These are phyloP conservation scores for Sesamia nonagrioides DNA, from an alignment of 1,140 invertebrate genomes.

Conservation along the genomic window DNA sequence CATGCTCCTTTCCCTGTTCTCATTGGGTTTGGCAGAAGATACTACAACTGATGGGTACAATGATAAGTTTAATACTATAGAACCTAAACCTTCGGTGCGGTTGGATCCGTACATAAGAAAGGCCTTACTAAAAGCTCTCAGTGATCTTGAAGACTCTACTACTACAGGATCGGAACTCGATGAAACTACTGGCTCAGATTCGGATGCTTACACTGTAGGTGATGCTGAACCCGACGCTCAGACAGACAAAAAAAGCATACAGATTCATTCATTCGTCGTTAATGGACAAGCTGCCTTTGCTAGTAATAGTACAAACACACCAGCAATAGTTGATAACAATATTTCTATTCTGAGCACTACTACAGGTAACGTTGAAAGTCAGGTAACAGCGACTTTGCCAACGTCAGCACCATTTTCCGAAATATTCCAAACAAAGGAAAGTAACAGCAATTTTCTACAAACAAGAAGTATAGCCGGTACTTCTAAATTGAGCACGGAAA, in stretches of 20 bases:
- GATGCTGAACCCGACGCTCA: conserved; percentile 63
- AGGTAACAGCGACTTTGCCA: conserved; percentile 74
- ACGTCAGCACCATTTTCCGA: conserved; percentile 77
- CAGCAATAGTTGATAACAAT: conserved; percentile 75
- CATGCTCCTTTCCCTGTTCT: conserved; percentile 59
- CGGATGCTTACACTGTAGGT: conserved; percentile 60
- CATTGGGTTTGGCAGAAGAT: conserved; percentile 72
- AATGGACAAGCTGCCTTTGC: conserved; percentile 82
- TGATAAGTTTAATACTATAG: conserved; percentile 81
- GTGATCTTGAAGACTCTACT: conserved; percentile 89
- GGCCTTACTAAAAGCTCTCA: conserved; percentile 91
- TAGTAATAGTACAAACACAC: conserved; percentile 69
- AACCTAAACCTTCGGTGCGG: conserved; percentile 87
- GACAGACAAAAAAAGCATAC: conserved; percentile 70
- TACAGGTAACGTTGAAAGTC: conserved; percentile 82
- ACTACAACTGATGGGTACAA: conserved; percentile 74
- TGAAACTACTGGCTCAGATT: conserved; percentile 65
- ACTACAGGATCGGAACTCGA: conserved; percentile 69
- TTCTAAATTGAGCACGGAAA: conserved; percentile 63
- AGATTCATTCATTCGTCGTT: conserved; percentile 83
- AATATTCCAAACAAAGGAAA: conserved; percentile 80
- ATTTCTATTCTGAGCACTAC: conserved; percentile 82
- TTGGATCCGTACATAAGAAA: conserved; percentile 91
- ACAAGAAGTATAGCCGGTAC: conserved; percentile 76
- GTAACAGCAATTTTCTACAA: conserved; percentile 76